Evolutionary conservation across 2,888 invertebrate genomes (phyloP).

Genomic region (Maniola hyperantus): DNA sequence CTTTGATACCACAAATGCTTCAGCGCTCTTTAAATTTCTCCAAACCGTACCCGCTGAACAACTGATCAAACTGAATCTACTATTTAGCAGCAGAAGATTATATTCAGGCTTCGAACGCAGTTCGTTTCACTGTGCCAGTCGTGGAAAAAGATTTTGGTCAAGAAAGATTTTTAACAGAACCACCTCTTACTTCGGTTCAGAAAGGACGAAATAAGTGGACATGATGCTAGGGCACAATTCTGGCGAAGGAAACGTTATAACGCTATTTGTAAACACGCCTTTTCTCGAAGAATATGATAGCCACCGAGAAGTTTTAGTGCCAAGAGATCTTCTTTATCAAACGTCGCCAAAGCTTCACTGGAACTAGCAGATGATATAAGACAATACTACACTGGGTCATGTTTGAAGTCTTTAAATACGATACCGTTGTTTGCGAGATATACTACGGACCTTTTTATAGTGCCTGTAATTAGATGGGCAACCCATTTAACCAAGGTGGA

Average conservation of each 20-base stretch:
- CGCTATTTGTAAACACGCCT: slow-evolving; percentile 24
- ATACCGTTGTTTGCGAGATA: slow-evolving; percentile 47
- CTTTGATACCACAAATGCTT: slow-evolving; percentile 49
- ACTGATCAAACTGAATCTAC: slow-evolving; percentile 45
- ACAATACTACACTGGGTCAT: slow-evolving; percentile 52
- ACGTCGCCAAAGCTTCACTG: slow-evolving; percentile 44
- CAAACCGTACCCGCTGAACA: slow-evolving; percentile 51
- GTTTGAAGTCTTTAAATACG: slow-evolving; percentile 39
- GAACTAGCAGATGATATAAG: slow-evolving; percentile 51
- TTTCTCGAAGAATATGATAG: slow-evolving; percentile 42
- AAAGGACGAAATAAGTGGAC: slow-evolving; percentile 80
- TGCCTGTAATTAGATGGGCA: slow-evolving; percentile 45
- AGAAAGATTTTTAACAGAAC: slow-evolving; percentile 52
- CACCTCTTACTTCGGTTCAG: slow-evolving; percentile 49
- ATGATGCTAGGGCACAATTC: slow-evolving; percentile 87
- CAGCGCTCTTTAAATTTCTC: slow-evolving; percentile 53
- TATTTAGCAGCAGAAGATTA: slow-evolving; percentile 48
- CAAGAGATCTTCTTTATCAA: slow-evolving; percentile 48
- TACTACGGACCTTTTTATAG: slow-evolving; percentile 45
- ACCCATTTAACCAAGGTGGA: slow-evolving; percentile 40
- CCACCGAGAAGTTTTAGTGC: slow-evolving; percentile 53
- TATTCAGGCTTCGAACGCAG: slow-evolving; percentile 47
- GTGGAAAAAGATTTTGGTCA: slow-evolving; percentile 58
- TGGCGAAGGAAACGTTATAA: slow-evolving; percentile 79
- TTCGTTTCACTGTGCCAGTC: slow-evolving; percentile 56